Conservation (phyloP, 2,888 invertebrate species). For the Drosophila ustulata region DNA sequence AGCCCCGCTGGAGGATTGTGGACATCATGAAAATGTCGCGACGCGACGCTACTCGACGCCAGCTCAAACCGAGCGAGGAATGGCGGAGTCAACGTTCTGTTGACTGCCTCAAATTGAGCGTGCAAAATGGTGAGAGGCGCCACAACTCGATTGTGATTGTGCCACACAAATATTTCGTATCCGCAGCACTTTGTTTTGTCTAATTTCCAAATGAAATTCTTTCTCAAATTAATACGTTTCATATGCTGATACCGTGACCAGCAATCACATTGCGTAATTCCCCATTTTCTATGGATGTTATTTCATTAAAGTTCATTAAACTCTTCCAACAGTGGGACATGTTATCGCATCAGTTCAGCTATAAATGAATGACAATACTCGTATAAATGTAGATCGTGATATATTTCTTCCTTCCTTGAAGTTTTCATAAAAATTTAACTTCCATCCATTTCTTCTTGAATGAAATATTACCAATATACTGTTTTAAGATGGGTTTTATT, state of each 20-base stretch:
- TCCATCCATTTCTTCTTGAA: no score
- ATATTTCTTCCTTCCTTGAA: not conserved
- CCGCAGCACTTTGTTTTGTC: not conserved
- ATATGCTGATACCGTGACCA: constrained; percentile 51
- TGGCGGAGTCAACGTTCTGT: constrained; percentile 49
- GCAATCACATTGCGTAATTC: constrained; percentile 35
- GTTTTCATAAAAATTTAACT: not conserved
- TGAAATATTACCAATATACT: no score
- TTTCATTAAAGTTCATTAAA: constrained; percentile 43
- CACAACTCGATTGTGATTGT: constrained; percentile 20
- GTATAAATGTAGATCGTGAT: no score
- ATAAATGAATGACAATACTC: not conserved
- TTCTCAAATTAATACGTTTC: constrained; percentile 55
- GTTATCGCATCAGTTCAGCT: not conserved
- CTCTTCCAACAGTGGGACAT: constrained; percentile 14
- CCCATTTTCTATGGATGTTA: not conserved
- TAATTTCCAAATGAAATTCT: constrained; percentile 20
- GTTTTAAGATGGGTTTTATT: no score
- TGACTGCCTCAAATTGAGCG: constrained; percentile 73
- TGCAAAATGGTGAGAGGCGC: constrained; percentile 61
- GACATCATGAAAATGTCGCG: constrained; percentile 21
- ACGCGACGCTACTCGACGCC: constrained; percentile 13
- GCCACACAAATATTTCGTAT: not conserved
- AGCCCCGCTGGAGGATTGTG: constrained; percentile 1
- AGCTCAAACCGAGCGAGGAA: constrained; percentile 34